Conservation (phyloP, 2,888 invertebrate genomes). For the Nemurella pictetii region DNA sequence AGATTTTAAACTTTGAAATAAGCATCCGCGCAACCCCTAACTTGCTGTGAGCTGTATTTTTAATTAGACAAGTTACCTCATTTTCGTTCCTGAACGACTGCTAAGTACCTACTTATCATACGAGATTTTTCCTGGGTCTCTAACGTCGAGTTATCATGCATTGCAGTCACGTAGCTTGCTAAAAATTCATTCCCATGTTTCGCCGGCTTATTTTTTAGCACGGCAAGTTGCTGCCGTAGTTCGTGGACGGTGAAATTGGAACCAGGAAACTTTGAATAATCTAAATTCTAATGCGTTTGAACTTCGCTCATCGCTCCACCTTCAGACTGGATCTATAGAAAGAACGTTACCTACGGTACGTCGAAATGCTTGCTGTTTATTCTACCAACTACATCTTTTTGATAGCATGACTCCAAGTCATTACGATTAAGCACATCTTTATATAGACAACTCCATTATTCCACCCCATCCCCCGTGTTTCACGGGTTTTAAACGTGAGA, state of each 20-base stretch:
- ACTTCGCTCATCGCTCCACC: neutral
- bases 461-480: constrained; percentile 15
- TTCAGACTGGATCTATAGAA: neutral
- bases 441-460: constrained; percentile 25
- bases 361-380: neutral
- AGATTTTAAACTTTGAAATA: neutral
- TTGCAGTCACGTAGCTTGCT: constrained; percentile 15
- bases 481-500: constrained; percentile 30
- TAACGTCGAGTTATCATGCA: neutral
- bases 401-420: constrained; percentile 28
- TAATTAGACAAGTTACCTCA: neutral
- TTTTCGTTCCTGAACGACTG: neutral
- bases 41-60: neutral
- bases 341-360: neutral
- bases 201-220: neutral
- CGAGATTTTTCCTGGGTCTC: neutral
- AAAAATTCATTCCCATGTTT: constrained; percentile 27
- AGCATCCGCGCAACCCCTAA: neutral
- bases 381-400: neutral
- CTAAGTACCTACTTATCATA: neutral
- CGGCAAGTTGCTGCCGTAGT: constrained; percentile 20
- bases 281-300: neutral
- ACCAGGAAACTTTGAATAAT: constrained; percentile 18
- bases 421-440: constrained; percentile 31
- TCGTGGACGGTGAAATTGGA: constrained; percentile 31